Evolutionary conservation across 1,140 invertebrate genomes (phyloP).

Genomic region (Uloborus diversus): DNA sequence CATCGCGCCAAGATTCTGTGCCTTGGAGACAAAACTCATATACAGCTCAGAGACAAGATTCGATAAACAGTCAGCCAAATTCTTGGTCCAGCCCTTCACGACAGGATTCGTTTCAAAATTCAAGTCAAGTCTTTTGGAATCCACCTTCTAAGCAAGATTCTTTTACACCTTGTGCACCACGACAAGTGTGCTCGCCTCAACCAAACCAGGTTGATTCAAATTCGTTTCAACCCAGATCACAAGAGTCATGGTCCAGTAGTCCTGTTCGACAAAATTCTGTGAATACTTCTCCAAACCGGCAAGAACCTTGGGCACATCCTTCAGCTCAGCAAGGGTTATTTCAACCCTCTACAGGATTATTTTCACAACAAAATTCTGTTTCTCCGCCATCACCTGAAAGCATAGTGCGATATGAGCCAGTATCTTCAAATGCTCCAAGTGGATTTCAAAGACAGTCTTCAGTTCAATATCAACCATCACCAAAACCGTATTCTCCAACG

Average conservation of each 20-base stretch:
- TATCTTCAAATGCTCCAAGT: not conserved
- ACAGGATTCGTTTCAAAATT: conserved; percentile 37
- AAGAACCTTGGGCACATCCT: not conserved
- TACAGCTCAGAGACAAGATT: conserved; percentile 20
- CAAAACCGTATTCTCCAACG: conserved; percentile 32
- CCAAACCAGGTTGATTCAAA: not conserved
- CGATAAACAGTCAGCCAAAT: conserved; percentile 8
- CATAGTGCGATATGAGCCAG: conserved; percentile 10
- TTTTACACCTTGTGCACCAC: not conserved
- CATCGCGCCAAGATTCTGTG: not conserved
- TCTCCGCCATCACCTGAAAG: not conserved
- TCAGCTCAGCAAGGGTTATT: not conserved
- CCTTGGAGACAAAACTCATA: conserved; percentile 1
- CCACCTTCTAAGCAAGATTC: conserved; percentile 16
- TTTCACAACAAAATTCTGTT: conserved; percentile 16
- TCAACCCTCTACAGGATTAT: conserved; percentile 2
- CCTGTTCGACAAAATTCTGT: not conserved
- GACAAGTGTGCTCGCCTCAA: not conserved
- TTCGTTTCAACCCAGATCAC: not conserved
- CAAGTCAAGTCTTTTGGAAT: not conserved
- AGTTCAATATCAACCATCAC: conserved; percentile 31
- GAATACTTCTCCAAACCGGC: not conserved
- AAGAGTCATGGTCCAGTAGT: not conserved
- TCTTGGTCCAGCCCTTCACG: not conserved
- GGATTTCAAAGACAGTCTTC: conserved; percentile 35